Base-by-base conservation (phyloP, 2,113 vertebrate species). In the Nesogale talazaci region DNA sequence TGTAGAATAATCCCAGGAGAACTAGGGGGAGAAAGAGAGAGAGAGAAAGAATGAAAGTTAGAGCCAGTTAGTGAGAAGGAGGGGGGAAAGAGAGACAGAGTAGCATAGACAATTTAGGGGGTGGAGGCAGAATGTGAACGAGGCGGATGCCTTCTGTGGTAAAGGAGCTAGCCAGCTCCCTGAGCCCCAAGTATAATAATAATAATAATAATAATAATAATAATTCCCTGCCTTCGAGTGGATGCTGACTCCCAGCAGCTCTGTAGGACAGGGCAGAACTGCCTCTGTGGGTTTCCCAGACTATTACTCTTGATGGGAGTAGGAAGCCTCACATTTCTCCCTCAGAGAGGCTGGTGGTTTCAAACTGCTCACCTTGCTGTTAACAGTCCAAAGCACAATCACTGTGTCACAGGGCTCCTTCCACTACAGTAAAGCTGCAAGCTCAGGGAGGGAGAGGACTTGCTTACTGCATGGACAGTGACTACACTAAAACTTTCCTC, bases 1-100 rank as follows among this genome's bases (percentile, higher is more conserved):
- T 56, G 95, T 94, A 98, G 92, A 97, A 98, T 97, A 98, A 97
- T 98, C 96, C 97, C 97, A 97, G 97, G 93, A 97, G 96, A 98
- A 97, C 98, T 98, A 98, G 97, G 96, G 61, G 22, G 59, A 61
- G 65, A 69, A 98, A 93, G 98, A 98, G 98, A 98, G 97, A 97
- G 98, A 98, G 97, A 97, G 93, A 98, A 92, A 97, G 95, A 96
- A 96, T 96, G 95, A 98, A 94, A 97, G 94, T 97, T 97, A 97
- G 96, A 96, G 95, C 52, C 97, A 96, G 95, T 96, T 91, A 97
- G 89, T 95, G 46, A 93, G 93, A 89, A 79, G 95, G 96, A 75
- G 93, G 9, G 90, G 86, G 19, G 91, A 52, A 77, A 46, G 96
- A 86, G 42, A 84, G 91, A 89, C 4, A 95, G 89, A 86, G 57